phyloP scores from a whole-genome alignment of 2,797 vertebrate genomes.

The Acrossocheilus fasciatus region DNA sequence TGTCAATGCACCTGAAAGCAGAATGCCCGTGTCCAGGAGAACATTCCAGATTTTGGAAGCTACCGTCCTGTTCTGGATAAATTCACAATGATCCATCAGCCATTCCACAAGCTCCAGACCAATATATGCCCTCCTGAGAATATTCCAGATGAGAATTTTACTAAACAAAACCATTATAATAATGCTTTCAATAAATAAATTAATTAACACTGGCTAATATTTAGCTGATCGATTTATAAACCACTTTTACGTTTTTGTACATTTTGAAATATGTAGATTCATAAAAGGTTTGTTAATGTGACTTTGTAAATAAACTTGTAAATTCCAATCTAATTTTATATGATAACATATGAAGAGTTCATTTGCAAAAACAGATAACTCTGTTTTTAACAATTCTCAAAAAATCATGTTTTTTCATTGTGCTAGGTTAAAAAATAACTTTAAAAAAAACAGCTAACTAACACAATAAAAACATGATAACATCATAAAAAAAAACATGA shows the following conservation, averaged over 20 bases:
- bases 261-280: not conserved
- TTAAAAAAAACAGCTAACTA: too few relatives aligned
- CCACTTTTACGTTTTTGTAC: not conserved
- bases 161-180: not conserved
- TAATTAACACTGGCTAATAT: not conserved
- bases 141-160: constrained; percentile 52
- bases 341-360: not conserved
- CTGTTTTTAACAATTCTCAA: too few relatives aligned
- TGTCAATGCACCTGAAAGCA: constrained; percentile 65
- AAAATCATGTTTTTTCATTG: too few relatives aligned
- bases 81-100: constrained; percentile 82
- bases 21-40: constrained; percentile 83
- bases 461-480: too few relatives aligned
- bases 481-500: too few relatives aligned
- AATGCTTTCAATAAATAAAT: not conserved
- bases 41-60: constrained; percentile 84
- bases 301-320: not conserved
- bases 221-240: not conserved
- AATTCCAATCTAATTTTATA: not conserved
- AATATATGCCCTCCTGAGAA: constrained; percentile 80
- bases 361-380: too few relatives aligned
- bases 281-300: not conserved
- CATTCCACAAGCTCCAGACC: constrained; percentile 86
- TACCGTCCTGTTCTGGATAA: constrained; percentile 79
- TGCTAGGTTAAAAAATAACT: too few relatives aligned